Base-by-base conservation (phyloP, 64 coral and sea anemone genomes). In the Platygyra sinensis region DNA sequence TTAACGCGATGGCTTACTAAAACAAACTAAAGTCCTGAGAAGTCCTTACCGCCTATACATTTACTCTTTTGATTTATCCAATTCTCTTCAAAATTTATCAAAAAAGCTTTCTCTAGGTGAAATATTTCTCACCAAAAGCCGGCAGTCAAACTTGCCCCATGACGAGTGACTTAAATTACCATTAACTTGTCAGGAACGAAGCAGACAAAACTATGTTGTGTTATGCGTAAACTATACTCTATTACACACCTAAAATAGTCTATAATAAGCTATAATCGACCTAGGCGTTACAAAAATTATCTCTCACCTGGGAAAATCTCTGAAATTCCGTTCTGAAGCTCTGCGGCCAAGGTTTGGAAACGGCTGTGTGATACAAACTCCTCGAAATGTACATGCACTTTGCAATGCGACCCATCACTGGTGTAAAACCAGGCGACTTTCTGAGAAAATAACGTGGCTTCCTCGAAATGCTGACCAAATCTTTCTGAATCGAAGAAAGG, bases 301-400 rank as follows among this genome's bases (percentile, higher is more conserved):
- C 50, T 1, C 60, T 85, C 10, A 85, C 81, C 81, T 69, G 62
- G 13, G 71, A 71, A 85, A 71, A 85, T 51, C 81, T 17, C 28
- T 85, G 81, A 85, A 85, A 85, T 69, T 27, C 62, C 19, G 81
- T 42, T 71, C 62, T 85, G 36, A 67, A 71, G 22, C 64, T 31
- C 7, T 85, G 32, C 10, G 33, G 32, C 62, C 30, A 85, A 1
- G 30, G 24, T 50, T 60, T 46, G 4, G 81, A 72, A 51, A 85
- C 63, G 14, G 62, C 38, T 19, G 81, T 85, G 32, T 85, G 81
- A 36, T 85, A 72, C 24, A 51, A 85, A 65, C 81, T 85, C 11
- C 81, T 36, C 5, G 81, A 85, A 85, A 63, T 18, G 81, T 85
- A 51, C 62, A 85, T 50, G 14, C 38, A 67, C 62, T 51, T 83